Evolutionary conservation across 2,888 invertebrate genomes (phyloP), one percentile per base, ranked within the genome.

Genomic region (Tachina grossa): DNA sequence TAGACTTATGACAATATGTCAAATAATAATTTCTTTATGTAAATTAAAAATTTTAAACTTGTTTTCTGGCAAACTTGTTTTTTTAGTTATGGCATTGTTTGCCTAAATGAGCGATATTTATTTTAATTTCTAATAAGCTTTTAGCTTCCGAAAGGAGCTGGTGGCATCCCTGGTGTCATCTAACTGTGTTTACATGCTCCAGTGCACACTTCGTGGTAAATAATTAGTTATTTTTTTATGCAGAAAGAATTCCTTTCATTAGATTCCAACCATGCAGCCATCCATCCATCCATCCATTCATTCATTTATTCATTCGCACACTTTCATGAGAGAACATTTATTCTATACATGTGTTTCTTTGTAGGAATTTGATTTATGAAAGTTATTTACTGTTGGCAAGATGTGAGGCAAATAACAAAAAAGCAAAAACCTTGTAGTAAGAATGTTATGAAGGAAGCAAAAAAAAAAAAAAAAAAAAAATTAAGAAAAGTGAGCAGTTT

Each of bases 291-390:
- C 65, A 76, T 43, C 45, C 45, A 16, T 49, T n/a, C 49, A 55
- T 43, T 4, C 41, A 68, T 16, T 4, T 11, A 9, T 16, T 9
- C 57, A 31, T 14, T 49, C 39, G 49, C 65, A 47, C 16, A 57
- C 19, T 45, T 31, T 10, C 4, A 39, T 22, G 51, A 57, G 39
- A 31, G 9, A 41, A 57, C n/a, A 77, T 59, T 77, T 49, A 68
- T 49, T 57, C 16, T n/a, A n/a, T 47, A 51, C 51, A 68, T 14
- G 6, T 51, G 59, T 59, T 59, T 39, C 16, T 49, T 68, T 22
- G 31, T 9, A 43, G 43, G 51, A 51, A 59, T 78, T 69, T 61
- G 78, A 78, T 78, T 78, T 78, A 78, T 78, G 61, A 43, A 53
- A 61, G 78, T 51, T 78, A 61, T 69, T 69, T 31, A 69, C 61